Evolutionary conservation across 2,113 vertebrate genomes (phyloP), one percentile per base, ranked within the genome.

Genomic region (Oncorhynchus kisutch): DNA sequence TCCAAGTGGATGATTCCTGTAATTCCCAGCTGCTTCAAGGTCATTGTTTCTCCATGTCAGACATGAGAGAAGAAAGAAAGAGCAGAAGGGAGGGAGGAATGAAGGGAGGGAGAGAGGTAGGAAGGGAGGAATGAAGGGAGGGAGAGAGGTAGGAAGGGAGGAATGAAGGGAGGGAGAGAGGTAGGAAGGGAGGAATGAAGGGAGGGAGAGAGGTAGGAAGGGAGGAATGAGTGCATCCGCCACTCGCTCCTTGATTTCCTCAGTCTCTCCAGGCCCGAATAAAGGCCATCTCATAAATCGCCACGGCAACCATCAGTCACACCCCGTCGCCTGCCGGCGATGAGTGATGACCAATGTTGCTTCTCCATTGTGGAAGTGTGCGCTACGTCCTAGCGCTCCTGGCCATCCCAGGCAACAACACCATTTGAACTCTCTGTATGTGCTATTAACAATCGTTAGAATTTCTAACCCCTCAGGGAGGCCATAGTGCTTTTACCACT

Each of bases 1-100:
- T 34, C 25, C 45, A 31, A 24, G 66, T 59, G 16, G 71, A 57
- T 68, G 51, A 34, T 84, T 87, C 82, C 79, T 77, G 71, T 31
- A 76, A 83, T 86, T 81, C 74, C 76, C 70, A 27, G 34, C 70
- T 68, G 60, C 72, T 70, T 87, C 86, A 91, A 91, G 91, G 88
- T 89, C 85, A 76, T n/a, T 67, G 79, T 39, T 70, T 67, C 74
- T 39, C 31, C 69, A 25, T 60, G 69, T 64, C 69, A 67, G 51
- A 67, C 67, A 16, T 27, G 68, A n/a, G n/a, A 71, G 20, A 57
- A 67, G 77, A 84, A 59, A 62, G n/a, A 48, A 39, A 25, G 4
- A 49, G 59, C 24, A 8, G 18, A 34, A 59, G 31, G 3, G 22
- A 48, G 29, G 25, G 22, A 73, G 13, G 24, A 39, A 24, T 6